Evolutionary conservation across 2,113 vertebrate genomes (phyloP), one percentile per base, ranked within the genome.

Genomic region (Panthera leo): DNA sequence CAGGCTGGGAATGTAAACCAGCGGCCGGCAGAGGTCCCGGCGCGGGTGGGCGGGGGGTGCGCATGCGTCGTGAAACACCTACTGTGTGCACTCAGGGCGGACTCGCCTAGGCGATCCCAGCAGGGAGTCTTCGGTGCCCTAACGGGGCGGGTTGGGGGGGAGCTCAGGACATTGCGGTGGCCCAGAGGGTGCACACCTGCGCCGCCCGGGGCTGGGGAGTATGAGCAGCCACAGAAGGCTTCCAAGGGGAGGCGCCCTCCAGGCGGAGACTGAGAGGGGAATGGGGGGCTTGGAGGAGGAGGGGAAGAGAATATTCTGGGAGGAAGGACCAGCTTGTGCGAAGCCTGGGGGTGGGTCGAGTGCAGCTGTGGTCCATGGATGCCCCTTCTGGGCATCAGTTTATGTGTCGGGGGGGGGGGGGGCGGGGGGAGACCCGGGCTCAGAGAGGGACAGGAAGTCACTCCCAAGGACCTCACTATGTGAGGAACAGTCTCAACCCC

Each of bases 1-100:
- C 29, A 4, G 79, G 55, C 10, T 48, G 90, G 90, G 87, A 97
- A 97, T 95, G 96, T 96, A 95, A 97, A 97, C 16, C 27, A 7
- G 45, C 3, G 53, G 89, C 2, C 0, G 68, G 90, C 70, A 86
- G 85, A 34, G 14, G 23, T 42, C 21, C 31, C 2, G 76, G 7
- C 36, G 7, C 19, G 7, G 18, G 16, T 27, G 9, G 7, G 53
- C 15, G 5, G 21, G 48, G 48, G 12, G 25, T 7, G 53, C n/a
- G 7, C 36, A 5, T 5, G 61, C 27, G 68, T 88, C 12, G 7
- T 36, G 80, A 65, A 73, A 39, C 93, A 36, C 87, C 34, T 23
- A 53, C 85, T 85, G 85, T 55, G 48, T 36, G 86, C 92, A 23
- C 61, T 0, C 23, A 34, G 36, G 36, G n/a, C 3, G 4, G 4